Evolutionary conservation across 2,888 invertebrate species (phyloP).

Genomic region (Linnaemya vulpina): DNA sequence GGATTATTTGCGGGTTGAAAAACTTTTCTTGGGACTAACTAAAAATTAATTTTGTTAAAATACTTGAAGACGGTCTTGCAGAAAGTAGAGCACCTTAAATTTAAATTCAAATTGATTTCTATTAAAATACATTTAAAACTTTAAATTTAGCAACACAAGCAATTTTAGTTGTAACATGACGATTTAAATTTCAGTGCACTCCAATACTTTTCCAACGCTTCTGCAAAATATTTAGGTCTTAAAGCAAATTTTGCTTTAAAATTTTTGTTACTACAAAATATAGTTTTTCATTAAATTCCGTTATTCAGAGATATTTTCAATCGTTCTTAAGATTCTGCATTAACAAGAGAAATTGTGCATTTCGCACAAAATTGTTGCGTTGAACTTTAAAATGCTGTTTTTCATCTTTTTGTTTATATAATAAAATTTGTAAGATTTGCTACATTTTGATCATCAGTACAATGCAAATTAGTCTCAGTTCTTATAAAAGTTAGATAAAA

Average conservation of each 20-base stretch:
- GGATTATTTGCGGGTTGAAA: neutral
- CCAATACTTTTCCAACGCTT: neutral
- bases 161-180: neutral
- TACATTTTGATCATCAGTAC: too few relatives aligned
- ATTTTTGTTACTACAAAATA: constrained; percentile 40
- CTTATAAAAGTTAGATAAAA: too few relatives aligned
- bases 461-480: too few relatives aligned
- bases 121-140: neutral
- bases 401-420: neutral
- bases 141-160: neutral
- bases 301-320: neutral
- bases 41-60: constrained; percentile 21
- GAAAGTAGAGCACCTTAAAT: neutral
- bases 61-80: neutral
- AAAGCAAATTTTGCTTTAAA: constrained; percentile 1
- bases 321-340: constrained; percentile 54
- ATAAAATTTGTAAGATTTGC: constrained; percentile 8
- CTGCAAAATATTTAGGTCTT: neutral
- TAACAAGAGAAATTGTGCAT: constrained; percentile 61
- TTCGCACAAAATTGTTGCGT: constrained; percentile 63
- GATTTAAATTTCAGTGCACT: constrained; percentile 8
- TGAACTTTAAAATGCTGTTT: constrained; percentile 60
- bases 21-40: constrained; percentile 7
- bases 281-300: constrained; percentile 46
- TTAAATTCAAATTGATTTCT: neutral